Evolutionary conservation across 2,888 invertebrate species (phyloP), one percentile per base, ranked within the genome.

Genomic region (Phortica magna): DNA sequence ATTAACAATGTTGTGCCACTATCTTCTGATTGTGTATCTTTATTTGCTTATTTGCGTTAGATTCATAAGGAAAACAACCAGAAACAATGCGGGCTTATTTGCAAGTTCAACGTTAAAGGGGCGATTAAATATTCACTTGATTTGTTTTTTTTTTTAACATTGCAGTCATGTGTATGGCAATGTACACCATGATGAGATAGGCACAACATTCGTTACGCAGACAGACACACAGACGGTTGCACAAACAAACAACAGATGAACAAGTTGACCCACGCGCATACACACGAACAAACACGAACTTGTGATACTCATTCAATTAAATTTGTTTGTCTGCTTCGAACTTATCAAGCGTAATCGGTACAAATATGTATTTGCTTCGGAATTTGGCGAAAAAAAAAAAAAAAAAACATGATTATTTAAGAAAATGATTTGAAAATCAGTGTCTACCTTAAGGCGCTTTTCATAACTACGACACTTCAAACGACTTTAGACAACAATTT

Each of bases 161-260:
- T 53, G n/a, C 3, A 3, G 53, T 14, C 10, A 53, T n/a, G 53
- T 53, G 53, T 53, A n/a, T n/a, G 53, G 7, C 2, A 14, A 53
- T 14, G 12, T 14, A 53, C 53, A 53, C 10, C 53, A 22, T 19
- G 22, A 22, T 19, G 22, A 22, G 17, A 19, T 73, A 73, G 68
- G 81, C 83, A n/a, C n/a, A n/a, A n/a, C n/a, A n/a, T n/a, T n/a
- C n/a, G n/a, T n/a, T n/a, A n/a, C n/a, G n/a, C n/a, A 81, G 77
- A 78, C 76, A 79, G 79, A 53, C 17, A 77, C 67, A 75, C 61
- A 75, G 22, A 73, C 39, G 67, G 53, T 12, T 22, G 76, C 76
- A 67, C 17, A 73, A 64, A 19, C 65, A 68, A 31, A 55, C 17
- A 53, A 10, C 70, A 73, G 74, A n/a, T 22, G 14, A 57, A 10